These are phyloP conservation scores for Protonemura montana DNA, from an alignment of 2,888 invertebrate genomes.

Conservation along the genomic window DNA sequence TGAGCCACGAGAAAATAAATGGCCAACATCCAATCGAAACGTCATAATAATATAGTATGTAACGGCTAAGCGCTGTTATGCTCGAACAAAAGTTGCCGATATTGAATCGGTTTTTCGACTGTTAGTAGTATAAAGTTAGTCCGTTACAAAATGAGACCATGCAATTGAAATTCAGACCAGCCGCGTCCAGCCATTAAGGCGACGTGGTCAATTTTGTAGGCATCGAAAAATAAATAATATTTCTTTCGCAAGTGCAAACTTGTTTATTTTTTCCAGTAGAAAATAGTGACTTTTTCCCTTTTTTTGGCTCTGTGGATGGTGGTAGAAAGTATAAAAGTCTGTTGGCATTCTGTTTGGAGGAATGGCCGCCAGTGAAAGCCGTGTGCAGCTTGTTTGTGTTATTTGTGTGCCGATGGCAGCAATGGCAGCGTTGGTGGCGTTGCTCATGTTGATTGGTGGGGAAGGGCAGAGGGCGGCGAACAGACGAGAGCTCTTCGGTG, in stretches of 20 bases:
- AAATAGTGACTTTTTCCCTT: background rate
- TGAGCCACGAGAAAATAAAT: no score
- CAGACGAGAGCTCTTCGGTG: background rate
- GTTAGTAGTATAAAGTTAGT: no score
- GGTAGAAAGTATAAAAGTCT: background rate
- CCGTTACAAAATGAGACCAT: no score
- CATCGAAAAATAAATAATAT: background rate
- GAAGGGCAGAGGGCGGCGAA: background rate
- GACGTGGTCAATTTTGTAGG: no score
- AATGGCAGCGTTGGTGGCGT: background rate
- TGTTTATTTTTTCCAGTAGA: background rate
- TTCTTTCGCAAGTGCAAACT: background rate
- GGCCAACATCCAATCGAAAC: no score
- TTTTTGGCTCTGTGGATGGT: background rate
- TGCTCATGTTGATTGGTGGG: background rate
- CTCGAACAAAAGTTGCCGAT: no score
- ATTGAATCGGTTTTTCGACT: no score
- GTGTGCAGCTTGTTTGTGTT: background rate
- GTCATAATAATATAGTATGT: no score
- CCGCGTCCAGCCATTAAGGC: no score
- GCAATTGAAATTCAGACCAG: no score
- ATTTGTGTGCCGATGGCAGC: background rate
- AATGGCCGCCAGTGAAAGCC: background rate
- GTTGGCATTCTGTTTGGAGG: background rate
- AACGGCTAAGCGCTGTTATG: no score